These are phyloP conservation scores for Serranus cabrilla DNA, from an alignment of 2,797 vertebrate species.

Conservation along the genomic window DNA sequence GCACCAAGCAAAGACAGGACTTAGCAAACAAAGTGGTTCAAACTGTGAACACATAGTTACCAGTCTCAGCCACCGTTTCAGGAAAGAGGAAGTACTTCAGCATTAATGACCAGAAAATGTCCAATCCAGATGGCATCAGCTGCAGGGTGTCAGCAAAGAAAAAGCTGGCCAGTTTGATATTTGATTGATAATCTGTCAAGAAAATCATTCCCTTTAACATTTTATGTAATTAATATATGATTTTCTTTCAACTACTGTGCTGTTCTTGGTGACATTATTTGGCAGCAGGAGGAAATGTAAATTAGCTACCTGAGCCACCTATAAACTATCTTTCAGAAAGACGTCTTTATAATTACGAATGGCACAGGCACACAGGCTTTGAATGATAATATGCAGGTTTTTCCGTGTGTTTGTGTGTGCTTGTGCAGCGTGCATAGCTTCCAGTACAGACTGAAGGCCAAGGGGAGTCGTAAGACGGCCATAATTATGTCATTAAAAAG, in stretches of 20 bases:
- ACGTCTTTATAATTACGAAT: conserved; percentile 32
- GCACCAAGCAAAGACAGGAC: conserved; percentile 35
- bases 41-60: conserved; percentile 40
- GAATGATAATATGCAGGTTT: conserved; percentile 52
- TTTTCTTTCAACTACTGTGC: conserved; percentile 6
- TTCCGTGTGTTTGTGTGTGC: conserved; percentile 24
- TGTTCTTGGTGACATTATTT: conserved; percentile 20
- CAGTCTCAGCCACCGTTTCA: conserved; percentile 29
- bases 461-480: conserved; percentile 63
- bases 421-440: conserved; percentile 16
- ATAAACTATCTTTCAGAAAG: conserved; percentile 27
- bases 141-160: conserved; percentile 66
- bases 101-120: conserved; percentile 74
- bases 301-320: conserved; percentile 21
- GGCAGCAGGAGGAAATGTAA: conserved; percentile 28
- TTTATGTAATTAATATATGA: conserved; percentile 22
- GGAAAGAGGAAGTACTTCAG: conserved; percentile 33
- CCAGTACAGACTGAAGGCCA: conserved; percentile 61
- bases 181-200: conserved; percentile 70
- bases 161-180: conserved; percentile 65
- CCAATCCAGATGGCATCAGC: conserved; percentile 77
- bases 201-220: conserved; percentile 38
- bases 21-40: conserved; percentile 55
- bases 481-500: conserved; percentile 80
- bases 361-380: conserved; percentile 16